Evolutionary conservation across 2,113 vertebrate genomes (phyloP), one percentile per base, ranked within the genome.

Genomic region (Gopherus flavomarginatus): DNA sequence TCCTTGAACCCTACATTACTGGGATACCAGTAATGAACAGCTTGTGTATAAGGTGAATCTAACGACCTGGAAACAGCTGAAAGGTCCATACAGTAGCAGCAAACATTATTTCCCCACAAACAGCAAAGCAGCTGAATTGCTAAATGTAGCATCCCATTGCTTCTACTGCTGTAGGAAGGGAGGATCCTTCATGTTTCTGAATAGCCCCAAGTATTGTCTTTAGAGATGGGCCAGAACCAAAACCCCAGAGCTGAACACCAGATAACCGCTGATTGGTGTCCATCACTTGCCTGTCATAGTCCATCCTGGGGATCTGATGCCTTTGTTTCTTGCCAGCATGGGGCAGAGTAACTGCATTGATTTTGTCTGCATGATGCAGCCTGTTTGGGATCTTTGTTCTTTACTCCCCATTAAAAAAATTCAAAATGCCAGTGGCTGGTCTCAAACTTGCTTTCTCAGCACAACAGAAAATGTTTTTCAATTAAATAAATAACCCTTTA

Each of bases 361-460:
- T 92, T 78, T 77, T 90, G 29, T 78, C 93, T 92, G 69, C 69
- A 21, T 17, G 31, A 80, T 38, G 78, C 5, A 62, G 42, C 85
- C 90, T 82, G 92, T 96, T 84, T 86, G 85, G 69, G 17, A 35
- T n/a, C 50, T 90, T 86, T 57, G 83, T 82, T 89, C 88, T 86
- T 93, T 81, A 87, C 31, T 65, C 59, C 49, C 50, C 69, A 93
- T 81, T 19, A 21, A 84, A 53, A 86, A 65, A 86, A 94, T 72
- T 89, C 44, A 87, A 88, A 94, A 96, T 92, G 78, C 83, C 69
- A 90, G 50, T 35, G 86, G 13, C 53, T 69, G 27, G 13, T 84
- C 88, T 95, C 83, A 88, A 80, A 86, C 59, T 82, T 80, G 42
- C 24, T 86, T 21, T 29, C 29, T 90, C 83, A 86, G 35, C 42